Base-by-base conservation (phyloP, 2,888 invertebrate species). In the Caenorhabditis panamensis region DNA sequence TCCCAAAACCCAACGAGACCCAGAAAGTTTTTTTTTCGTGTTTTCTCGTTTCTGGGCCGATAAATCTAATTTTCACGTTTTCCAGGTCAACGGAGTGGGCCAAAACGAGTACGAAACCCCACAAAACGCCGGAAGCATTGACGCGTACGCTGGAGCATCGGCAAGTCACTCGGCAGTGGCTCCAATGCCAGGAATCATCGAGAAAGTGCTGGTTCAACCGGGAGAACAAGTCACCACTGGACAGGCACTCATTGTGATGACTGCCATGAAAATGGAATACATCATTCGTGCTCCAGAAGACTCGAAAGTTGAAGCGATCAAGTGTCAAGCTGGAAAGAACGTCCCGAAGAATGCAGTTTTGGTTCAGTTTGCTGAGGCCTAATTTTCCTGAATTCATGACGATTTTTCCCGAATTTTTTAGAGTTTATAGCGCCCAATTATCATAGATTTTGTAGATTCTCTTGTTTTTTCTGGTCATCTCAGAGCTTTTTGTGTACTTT, bases 261-360 rank as follows among this genome's bases (percentile, higher is more conserved):
- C 97, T 84, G 99, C 99, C 0, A 99, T 99, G 99, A 99, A 99
- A 93, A 99, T 99, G 99, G 99, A 99, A 93, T 95, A 97, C 91
- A 94, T 96, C 16, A 94, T 99, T 16, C 95, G 89, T 16, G 90
- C 90, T 22, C 85, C 87, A 8, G 84, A 77, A 49, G 90, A 90
- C 67, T 84, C 85, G 59, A 82, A 53, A 18, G 81, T 90, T 31
- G 83, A 86, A 20, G 71, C 84, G 41, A 83, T 90, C 36, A 73
- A 82, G 37, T 90, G 89, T 72, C 69, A 78, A 3, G 77, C 87
- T 8, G 89, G 89, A 20, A 86, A 87, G 62, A 88, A 87, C 69
- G 89, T 89, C 28, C 82, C 88, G 13, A 89, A 89, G 64, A 86
- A 87, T 53, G 82, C 88, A 4, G 82, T 87, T 18, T 80, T 89